Evolutionary conservation across 2,113 vertebrate genomes (phyloP), one percentile per base, ranked within the genome.

Genomic region (Aspidoscelis tigris): DNA sequence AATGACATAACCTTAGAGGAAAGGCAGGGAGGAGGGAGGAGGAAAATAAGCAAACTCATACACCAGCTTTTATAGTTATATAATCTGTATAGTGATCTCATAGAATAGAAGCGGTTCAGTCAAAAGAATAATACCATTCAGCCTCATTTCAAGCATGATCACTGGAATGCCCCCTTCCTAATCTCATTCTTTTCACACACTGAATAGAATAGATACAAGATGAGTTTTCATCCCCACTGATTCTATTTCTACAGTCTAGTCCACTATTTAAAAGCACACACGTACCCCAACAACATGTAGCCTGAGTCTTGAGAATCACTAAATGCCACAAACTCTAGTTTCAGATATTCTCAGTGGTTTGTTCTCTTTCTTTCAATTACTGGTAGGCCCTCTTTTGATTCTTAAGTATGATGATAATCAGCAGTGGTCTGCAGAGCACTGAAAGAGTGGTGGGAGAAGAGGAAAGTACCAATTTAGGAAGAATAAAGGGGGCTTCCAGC

Each of bases 271-370:
- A 47, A 44, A 44, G 9, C 33, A 21, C 41, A 21, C 22, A 16
- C 10, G 11, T 47, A n/a, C 14, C 6, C 2, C 41, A 10, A 11
- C 1, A 41, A 41, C 4, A 58, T 26, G 20, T 24, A 79, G 21
- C 18, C 39, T 90, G 44, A 88, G 11, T n/a, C 47, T 65, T 76
- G 18, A 82, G 76, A 89, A 86, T 87, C 43, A 72, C 84, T 87
- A 66, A 66, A 55, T 75, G 70, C 16, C n/a, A 81, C 10, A 82
- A 7, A 8, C 26, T 22, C 44, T 83, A 18, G 65, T 64, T 76
- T 79, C 68, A 21, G 3, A 5, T 33, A 39, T 73, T 80, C 71
- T n/a, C 66, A 85, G 55, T 43, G 16, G 5, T 81, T 47, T 61
- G 58, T 61, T 61, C 58, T 18, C 64, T 10, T 84, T 5, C 21